Conservation (phyloP, 2,888 invertebrate species). For the Isoperla grammatica region DNA sequence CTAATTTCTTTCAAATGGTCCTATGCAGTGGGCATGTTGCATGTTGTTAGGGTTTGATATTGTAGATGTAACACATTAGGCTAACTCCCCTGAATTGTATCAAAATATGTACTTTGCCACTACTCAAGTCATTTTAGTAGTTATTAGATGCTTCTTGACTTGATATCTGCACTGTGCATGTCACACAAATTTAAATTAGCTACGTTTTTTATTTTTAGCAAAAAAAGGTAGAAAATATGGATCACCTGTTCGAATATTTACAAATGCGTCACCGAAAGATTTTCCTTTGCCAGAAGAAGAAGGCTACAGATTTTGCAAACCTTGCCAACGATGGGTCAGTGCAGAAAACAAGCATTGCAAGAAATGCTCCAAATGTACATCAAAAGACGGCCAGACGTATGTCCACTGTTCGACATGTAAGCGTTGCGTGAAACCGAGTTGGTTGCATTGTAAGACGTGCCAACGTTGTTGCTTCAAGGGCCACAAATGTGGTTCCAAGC, state of each 20-base stretch:
- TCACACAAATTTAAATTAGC: neutral
- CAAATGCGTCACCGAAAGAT: constrained; percentile 58
- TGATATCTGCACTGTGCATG: too few species aligned
- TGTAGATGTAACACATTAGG: too few species aligned
- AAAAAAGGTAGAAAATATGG: constrained; percentile 60
- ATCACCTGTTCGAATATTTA: constrained; percentile 84
- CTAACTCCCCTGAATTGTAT: too few species aligned
- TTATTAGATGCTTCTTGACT: too few species aligned
- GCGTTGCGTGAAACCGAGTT: constrained; percentile 79
- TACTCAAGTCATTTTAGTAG: too few species aligned
- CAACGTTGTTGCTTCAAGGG: constrained; percentile 54
- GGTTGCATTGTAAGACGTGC: constrained; percentile 72
- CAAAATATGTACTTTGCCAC: too few species aligned
- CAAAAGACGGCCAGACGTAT: constrained; percentile 67
- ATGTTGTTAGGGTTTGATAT: too few species aligned
- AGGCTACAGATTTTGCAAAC: constrained; percentile 66
- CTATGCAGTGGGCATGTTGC: too few species aligned
- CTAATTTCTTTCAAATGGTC: too few species aligned
- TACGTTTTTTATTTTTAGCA: constrained; percentile 30
- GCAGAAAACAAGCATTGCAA: constrained; percentile 68
- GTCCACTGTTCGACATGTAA: constrained; percentile 60
- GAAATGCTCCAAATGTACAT: constrained; percentile 64
- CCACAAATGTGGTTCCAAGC: constrained; percentile 48
- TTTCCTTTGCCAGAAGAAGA: constrained; percentile 51
- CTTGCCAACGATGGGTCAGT: constrained; percentile 65